These are phyloP conservation scores for Anomalospiza imberbis DNA, from an alignment of 2,797 vertebrate species.

Conservation along the genomic window DNA sequence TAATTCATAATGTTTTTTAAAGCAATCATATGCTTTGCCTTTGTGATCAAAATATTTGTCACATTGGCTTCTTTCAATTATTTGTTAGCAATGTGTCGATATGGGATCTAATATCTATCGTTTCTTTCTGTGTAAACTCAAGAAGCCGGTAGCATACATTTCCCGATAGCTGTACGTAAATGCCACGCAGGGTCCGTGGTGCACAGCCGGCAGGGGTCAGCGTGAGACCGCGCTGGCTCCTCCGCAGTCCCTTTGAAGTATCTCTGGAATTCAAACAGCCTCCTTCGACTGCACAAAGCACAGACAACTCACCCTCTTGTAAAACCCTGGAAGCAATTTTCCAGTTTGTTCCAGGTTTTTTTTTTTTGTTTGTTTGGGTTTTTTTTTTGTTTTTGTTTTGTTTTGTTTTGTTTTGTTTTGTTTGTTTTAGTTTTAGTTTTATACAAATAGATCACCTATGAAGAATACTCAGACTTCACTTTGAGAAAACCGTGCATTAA, in stretches of 20 bases:
- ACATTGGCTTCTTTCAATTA: not conserved
- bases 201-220: not conserved
- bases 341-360: not conserved
- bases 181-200: accelerated
- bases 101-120: accelerated
- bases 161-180: accelerated
- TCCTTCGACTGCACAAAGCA: not conserved
- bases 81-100: not conserved
- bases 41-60: not conserved
- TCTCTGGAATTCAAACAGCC: not conserved
- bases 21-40: not conserved
- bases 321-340: not conserved
- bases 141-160: accelerated
- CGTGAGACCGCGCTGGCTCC: not conserved
- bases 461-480: not conserved
- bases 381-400: too few relatives aligned
- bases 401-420: not conserved
- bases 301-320: not conserved
- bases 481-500: not conserved
- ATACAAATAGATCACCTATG: not conserved
- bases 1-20: not conserved
- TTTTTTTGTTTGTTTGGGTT: not conserved
- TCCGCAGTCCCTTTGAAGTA: accelerated
- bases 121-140: not conserved
- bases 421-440: too few relatives aligned